A percentile compares a stretch with the other conserved stretches of the same genome.
Conservation (phyloP, 2,113 vertebrate genomes). For the Puma concolor region DNA sequence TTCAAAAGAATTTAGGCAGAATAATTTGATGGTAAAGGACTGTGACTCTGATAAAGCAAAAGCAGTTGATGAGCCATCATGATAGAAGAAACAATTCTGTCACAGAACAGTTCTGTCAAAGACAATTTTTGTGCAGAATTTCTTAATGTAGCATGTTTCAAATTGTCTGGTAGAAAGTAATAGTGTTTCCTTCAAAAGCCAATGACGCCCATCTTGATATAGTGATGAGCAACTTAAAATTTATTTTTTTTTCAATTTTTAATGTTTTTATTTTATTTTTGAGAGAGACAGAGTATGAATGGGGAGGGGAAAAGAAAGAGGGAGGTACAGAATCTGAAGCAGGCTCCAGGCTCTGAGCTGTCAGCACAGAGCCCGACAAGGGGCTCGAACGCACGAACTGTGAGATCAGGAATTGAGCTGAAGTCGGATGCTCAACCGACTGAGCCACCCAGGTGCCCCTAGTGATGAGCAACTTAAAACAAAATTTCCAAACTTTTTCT, state of each 20-base stretch:
- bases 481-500: background rate
- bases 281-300: too few species aligned
- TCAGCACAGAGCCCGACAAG: too few species aligned
- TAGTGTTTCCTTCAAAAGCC: background rate
- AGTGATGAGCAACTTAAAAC: background rate
- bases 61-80: background rate
- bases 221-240: background rate
- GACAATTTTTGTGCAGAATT: background rate
- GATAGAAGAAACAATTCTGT: background rate
- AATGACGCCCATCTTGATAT: background rate
- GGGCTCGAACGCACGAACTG: too few species aligned
- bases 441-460: too few species aligned
- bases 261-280: too few species aligned
- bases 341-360: too few species aligned
- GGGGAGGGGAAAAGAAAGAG: too few species aligned
- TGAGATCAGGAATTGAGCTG: too few species aligned
- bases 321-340: too few species aligned
- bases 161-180: background rate
- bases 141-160: background rate
- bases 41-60: background rate
- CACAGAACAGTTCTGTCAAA: background rate
- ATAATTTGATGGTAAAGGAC: background rate
- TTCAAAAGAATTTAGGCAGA: background rate
- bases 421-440: too few species aligned
- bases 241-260: too few species aligned